Percentiles rank a stretch among this genome's conserved stretches.
These are phyloP conservation scores for Vipera ursinii DNA, from an alignment of 2,797 vertebrate species.

Conservation along the genomic window DNA sequence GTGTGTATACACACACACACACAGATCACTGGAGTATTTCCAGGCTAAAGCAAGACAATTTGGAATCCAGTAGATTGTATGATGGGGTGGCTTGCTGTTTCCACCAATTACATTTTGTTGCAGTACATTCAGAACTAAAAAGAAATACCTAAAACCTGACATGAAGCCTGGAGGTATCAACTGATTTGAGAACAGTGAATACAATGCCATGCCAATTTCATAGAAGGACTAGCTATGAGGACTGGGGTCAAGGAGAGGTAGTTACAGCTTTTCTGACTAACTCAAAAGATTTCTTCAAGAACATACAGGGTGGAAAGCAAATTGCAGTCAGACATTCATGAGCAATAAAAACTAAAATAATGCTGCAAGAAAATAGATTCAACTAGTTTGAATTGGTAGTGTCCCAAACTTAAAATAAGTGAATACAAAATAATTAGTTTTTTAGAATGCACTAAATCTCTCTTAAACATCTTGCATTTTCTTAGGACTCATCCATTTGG, in stretches of 20 bases:
- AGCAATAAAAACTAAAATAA: background rate
- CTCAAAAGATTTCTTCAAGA: background rate
- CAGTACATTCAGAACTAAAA: background rate
- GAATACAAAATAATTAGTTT: background rate
- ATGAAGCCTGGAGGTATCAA: background rate
- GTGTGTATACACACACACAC: no score
- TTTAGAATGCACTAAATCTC: background rate
- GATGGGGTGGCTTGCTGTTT: background rate
- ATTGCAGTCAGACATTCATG: background rate
- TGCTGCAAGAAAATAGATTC: background rate
- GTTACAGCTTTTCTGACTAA: background rate
- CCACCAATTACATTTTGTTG: background rate
- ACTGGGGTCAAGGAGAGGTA: background rate
- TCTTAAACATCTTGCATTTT: background rate
- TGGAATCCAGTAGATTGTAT: background rate
- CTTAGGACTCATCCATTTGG: conserved; percentile 3
- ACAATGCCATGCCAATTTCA: background rate
- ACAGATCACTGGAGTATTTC: background rate
- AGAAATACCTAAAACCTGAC: background rate
- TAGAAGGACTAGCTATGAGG: background rate
- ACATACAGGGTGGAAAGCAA: background rate
- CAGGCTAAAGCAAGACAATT: background rate
- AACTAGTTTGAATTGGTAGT: background rate
- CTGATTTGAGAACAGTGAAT: background rate
- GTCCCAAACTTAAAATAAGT: background rate